Base-by-base conservation (phyloP, 2,797 vertebrate genomes). In the Labeo calbasu region DNA sequence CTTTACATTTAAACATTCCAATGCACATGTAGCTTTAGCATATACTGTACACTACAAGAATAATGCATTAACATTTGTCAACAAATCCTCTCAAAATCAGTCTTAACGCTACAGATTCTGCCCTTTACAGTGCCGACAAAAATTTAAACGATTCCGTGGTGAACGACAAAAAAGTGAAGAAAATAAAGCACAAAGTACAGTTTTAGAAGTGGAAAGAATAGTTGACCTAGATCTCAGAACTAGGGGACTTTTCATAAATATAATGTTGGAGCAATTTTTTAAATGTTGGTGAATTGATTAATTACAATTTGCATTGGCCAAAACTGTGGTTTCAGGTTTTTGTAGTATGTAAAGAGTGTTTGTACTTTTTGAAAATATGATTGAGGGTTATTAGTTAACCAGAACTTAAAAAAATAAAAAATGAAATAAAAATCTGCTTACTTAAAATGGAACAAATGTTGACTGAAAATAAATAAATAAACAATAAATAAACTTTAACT, bases 31-130 rank as follows among this genome's bases (percentile, higher is more conserved):
- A n/a, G 50, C 28, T 40, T 75, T 55, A 75, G 6, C 48, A 36
- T 53, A 48, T 23, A 48, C 61, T 65, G 25, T 4, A 17, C 61
- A 32, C 2, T 1, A 46, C 66, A 7, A 71, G 13, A 75, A 57
- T 55, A 75, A n/a, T 2, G 0, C 12, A 77, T 23, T 8, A 25
- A 23, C 4, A 23, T 59, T 2, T 15, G 0, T 23, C 75, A 25
- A 17, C n/a, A 65, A 79, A 66, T 66, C 77, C 77, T 19, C 23
- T 65, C 40, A 50, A 14, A 66, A 57, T 36, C 32, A 36, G 50
- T 15, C 13, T 65, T 28, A 65, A 28, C 5, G 1, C 61, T 63
- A 14, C 70, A 25, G 46, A 59, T 77, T 25, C n/a, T 9, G 55
- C 55, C 48, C 61, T 63, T 77, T 46, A 63, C 57, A 43, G 36